These are phyloP conservation scores for Stichopus horrens DNA, from an alignment of 53 echinoderm and acorn worm genomes.

Conservation along the genomic window DNA sequence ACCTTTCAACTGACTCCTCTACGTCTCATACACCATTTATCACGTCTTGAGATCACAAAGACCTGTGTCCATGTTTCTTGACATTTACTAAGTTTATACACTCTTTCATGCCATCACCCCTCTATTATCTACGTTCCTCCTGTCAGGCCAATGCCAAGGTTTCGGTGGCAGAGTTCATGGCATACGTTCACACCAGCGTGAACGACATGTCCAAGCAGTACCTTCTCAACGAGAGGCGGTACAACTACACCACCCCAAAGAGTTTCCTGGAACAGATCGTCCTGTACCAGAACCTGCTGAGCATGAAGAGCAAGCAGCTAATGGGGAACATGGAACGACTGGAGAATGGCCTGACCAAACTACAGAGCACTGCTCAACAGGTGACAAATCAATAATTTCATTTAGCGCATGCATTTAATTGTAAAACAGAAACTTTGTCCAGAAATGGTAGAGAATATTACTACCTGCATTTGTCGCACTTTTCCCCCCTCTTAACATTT, in stretches of 20 bases:
- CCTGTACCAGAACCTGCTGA: slow-evolving; percentile 86
- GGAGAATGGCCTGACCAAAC: slow-evolving; percentile 95
- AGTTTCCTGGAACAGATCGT: slow-evolving; percentile 99
- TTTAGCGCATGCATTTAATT: too few species aligned
- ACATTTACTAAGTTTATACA: too few species aligned
- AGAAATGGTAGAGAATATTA: too few species aligned
- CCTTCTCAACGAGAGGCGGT: slow-evolving; percentile 84
- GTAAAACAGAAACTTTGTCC: too few species aligned
- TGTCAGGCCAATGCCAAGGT: slow-evolving; percentile 74
- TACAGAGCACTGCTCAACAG: slow-evolving; percentile 98
- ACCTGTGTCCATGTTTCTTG: too few species aligned
- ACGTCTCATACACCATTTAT: too few species aligned
- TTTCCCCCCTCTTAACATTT: too few species aligned
- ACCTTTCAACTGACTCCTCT: too few species aligned
- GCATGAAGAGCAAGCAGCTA: slow-evolving; percentile 80
- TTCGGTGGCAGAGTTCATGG: slow-evolving; percentile 93
- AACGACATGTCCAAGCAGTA: slow-evolving; percentile 92
- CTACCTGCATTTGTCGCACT: too few species aligned
- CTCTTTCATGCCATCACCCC: neutral
- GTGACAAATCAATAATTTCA: slow-evolving; percentile 31
- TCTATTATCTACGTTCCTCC: neutral
- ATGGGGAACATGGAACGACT: slow-evolving; percentile 94
- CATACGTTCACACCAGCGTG: slow-evolving; percentile 91
- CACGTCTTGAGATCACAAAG: too few species aligned
- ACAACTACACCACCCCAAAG: slow-evolving; percentile 99